Percentiles rank a stretch among this genome's conserved stretches.
Conservation (phyloP, 2,888 invertebrate species). For the Timandra comae region DNA sequence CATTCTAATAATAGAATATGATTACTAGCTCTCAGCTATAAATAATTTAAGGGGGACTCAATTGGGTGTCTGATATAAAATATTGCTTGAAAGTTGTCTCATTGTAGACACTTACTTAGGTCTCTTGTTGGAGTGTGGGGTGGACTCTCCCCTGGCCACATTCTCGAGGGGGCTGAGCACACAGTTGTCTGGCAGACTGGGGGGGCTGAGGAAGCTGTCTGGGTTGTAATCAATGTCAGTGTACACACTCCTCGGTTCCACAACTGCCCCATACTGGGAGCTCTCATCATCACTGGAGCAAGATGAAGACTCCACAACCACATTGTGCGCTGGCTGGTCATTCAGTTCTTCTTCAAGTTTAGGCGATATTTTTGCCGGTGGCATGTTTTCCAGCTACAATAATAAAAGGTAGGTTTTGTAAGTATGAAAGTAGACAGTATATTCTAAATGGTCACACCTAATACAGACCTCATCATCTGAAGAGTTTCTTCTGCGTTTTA, state of each 20-base stretch:
- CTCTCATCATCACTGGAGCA: constrained; percentile 64
- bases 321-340: constrained; percentile 56
- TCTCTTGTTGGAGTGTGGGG: constrained; percentile 70
- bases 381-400: constrained; percentile 67
- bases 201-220: constrained; percentile 69
- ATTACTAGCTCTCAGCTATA: constrained; percentile 23
- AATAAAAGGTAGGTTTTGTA: constrained; percentile 21
- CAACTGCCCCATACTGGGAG: constrained; percentile 44
- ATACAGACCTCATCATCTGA: constrained; percentile 66
- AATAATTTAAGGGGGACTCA: constrained; percentile 20
- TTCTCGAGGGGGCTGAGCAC: constrained; percentile 68
- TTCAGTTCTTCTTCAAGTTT: constrained; percentile 42
- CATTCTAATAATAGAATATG: constrained; percentile 21
- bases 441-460: constrained; percentile 10
- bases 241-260: constrained; percentile 55
- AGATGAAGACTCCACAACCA: constrained; percentile 64
- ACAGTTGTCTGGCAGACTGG: constrained; percentile 64
- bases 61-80: constrained; percentile 10
- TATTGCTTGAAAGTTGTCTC: neutral
- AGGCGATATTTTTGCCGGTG: constrained; percentile 52
- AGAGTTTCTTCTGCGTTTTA: constrained; percentile 66
- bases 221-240: constrained; percentile 66
- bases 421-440: constrained; percentile 1
- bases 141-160: constrained; percentile 67
- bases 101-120: constrained; percentile 42